These are phyloP conservation scores for Phlogophora meticulosa DNA, from an alignment of 2,888 invertebrate genomes.

Conservation along the genomic window DNA sequence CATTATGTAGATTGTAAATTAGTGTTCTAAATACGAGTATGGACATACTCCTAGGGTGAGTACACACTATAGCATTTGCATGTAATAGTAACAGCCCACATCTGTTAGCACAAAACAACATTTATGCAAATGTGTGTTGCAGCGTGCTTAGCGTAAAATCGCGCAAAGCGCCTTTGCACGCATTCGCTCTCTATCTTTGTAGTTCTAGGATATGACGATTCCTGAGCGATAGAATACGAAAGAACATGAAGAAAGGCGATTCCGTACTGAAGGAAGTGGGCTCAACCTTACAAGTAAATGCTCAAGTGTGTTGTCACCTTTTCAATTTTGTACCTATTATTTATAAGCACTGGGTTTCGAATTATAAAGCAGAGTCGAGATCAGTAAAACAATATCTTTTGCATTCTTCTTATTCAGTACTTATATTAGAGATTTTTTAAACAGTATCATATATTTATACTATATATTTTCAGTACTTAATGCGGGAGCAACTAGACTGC, in stretches of 20 bases:
- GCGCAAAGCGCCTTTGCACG: no score
- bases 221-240: no score
- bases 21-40: constrained; percentile 13
- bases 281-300: constrained; percentile 22
- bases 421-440: constrained; percentile 34
- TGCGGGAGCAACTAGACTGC: constrained; percentile 15
- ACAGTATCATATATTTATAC: neutral
- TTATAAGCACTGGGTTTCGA: constrained; percentile 51
- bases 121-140: neutral
- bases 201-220: no score
- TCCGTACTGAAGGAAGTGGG: no score
- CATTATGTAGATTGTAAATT: constrained; percentile 19
- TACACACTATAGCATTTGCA: constrained; percentile 7
- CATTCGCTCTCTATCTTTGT: no score
- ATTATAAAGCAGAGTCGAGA: constrained; percentile 56
- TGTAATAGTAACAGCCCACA: neutral
- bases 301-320: constrained; percentile 9
- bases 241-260: no score
- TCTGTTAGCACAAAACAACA: no score
- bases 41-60: constrained; percentile 12
- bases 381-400: constrained; percentile 50
- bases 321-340: constrained; percentile 17
- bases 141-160: no score
- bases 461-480: constrained; percentile 3
- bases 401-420: constrained; percentile 47